Evolutionary conservation across 2,113 vertebrate genomes (phyloP).

Genomic region (Pseudonaja textilis): DNA sequence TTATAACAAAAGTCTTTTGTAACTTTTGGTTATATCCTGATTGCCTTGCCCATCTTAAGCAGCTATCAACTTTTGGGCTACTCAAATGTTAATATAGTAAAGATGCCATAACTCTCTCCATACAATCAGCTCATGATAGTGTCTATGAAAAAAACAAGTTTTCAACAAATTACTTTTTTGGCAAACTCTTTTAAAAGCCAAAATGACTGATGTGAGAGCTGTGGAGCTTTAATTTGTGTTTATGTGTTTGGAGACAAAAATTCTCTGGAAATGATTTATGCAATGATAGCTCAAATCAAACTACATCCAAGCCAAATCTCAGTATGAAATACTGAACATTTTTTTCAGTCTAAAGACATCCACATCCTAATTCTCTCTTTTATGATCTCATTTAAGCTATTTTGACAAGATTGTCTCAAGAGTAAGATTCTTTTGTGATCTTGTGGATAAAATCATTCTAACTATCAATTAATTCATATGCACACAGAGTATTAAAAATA

Average conservation of each 20-base stretch:
- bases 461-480: background rate
- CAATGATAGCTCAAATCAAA: slow-evolving; percentile 53
- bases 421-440: slow-evolving; percentile 30
- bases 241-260: slow-evolving; percentile 40
- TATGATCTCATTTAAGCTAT: slow-evolving; percentile 44
- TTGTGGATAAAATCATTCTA: slow-evolving; percentile 18
- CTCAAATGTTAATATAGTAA: slow-evolving; percentile 10
- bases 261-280: slow-evolving; percentile 57
- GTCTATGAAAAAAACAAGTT: slow-evolving; percentile 27
- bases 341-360: slow-evolving; percentile 47
- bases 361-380: slow-evolving; percentile 41
- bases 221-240: slow-evolving; percentile 49
- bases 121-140: slow-evolving; percentile 15
- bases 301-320: slow-evolving; percentile 43
- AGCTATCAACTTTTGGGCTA: slow-evolving; percentile 33
- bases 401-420: slow-evolving; percentile 6
- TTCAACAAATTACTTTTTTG: slow-evolving; percentile 48
- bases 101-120: background rate
- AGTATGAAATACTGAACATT: slow-evolving; percentile 43
- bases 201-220: slow-evolving; percentile 33
- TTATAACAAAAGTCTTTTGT: background rate
- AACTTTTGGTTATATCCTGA: slow-evolving; percentile 1
- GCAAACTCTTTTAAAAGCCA: slow-evolving; percentile 46
- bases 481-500: slow-evolving; percentile 13
- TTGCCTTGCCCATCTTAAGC: background rate